Conservation (phyloP, 2,797 vertebrate genomes). For the Momotus momota region DNA sequence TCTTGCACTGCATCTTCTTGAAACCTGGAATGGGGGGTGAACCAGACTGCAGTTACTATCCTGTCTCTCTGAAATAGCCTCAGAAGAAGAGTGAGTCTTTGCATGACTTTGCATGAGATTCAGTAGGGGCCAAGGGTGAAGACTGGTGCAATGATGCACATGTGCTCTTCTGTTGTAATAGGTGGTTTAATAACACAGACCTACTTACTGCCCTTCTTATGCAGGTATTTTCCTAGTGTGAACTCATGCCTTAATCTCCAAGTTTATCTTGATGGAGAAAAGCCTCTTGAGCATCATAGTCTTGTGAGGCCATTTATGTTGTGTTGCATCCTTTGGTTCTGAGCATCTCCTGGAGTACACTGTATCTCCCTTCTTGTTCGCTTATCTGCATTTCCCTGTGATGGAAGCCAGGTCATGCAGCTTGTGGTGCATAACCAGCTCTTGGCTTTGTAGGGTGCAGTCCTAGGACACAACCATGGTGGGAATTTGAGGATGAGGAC, state of each 20-base stretch:
- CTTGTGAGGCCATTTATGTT: background rate
- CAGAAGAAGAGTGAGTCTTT: background rate
- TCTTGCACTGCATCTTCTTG: background rate
- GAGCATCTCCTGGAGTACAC: background rate
- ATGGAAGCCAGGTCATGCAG: background rate
- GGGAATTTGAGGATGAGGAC: background rate
- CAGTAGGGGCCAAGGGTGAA: background rate
- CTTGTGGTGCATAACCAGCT: background rate
- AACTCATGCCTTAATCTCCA: background rate
- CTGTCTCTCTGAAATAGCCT: background rate
- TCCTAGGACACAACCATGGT: background rate
- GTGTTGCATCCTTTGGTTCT: background rate
- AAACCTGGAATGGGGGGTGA: background rate
- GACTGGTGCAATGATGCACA: no score
- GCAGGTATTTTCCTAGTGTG: background rate
- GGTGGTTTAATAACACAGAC: background rate
- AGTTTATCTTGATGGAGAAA: background rate
- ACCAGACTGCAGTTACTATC: background rate
- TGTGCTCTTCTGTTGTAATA: rapidly evolving
- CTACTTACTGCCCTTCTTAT: background rate
- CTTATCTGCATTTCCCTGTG: rapidly evolving
- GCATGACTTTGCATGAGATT: rapidly evolving
- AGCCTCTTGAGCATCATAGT: background rate
- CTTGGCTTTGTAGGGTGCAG: background rate
- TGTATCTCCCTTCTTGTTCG: background rate